These are phyloP conservation scores for Chloroceryle amazona DNA, from an alignment of 2,797 vertebrate species.

Conservation along the genomic window DNA sequence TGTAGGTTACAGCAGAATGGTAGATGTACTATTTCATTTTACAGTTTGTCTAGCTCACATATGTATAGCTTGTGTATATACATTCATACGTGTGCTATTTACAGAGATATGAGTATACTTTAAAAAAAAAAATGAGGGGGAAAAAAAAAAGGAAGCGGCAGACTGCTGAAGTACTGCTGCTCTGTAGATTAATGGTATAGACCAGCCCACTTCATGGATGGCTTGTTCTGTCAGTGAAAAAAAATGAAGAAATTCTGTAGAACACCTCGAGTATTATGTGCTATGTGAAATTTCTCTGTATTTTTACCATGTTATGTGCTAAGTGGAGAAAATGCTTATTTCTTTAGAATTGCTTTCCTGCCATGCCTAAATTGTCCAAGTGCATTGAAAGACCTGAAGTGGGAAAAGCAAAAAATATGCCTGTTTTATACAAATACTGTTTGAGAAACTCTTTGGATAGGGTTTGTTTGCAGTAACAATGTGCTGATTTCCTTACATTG, in stretches of 20 bases:
- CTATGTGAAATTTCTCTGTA: not conserved
- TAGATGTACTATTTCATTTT: not conserved
- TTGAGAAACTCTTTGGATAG: constrained; percentile 12
- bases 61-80: not conserved
- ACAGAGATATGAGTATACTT: not conserved
- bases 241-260: not conserved
- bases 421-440: not conserved
- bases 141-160: not conserved
- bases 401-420: not conserved
- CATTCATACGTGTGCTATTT: not conserved
- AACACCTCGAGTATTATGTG: not conserved
- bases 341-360: not conserved
- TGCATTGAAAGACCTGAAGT: not conserved
- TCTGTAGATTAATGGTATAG: not conserved
- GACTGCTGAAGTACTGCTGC: not conserved
- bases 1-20: not conserved
- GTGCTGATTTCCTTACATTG: constrained; percentile 48
- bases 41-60: not conserved
- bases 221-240: not conserved
- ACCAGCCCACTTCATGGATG: not conserved
- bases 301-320: not conserved
- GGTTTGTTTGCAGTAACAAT: constrained; percentile 30
- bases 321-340: not conserved
- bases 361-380: not conserved
- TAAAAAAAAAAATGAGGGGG: accelerated